A percentile compares a stretch with the other conserved stretches of the same genome.
phyloP scores from a whole-genome alignment of 2,888 invertebrate genomes.

The Tinea trinotella region DNA sequence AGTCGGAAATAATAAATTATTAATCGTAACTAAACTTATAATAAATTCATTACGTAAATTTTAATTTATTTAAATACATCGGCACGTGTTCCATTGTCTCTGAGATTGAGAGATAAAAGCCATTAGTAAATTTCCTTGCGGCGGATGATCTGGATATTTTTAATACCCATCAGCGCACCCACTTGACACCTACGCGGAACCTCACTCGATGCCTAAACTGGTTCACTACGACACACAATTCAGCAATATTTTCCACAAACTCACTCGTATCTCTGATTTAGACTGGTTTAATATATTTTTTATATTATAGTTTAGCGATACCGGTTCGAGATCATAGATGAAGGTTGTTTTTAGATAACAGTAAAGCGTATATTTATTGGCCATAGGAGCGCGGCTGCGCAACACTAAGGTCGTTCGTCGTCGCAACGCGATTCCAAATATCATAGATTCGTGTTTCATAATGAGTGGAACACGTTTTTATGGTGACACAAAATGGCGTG shows the following conservation, averaged over 20 bases:
- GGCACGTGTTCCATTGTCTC: conserved; percentile 14
- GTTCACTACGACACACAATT: conserved; percentile 2
- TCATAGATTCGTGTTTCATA: conserved; percentile 68
- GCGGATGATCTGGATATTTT: conserved; percentile 10
- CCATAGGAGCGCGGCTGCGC: conserved; percentile 43
- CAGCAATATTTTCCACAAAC: conserved; percentile 18
- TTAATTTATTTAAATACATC: conserved; percentile 8
- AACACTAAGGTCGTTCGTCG: conserved; percentile 46
- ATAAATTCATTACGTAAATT: not conserved
- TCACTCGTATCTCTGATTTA: conserved; percentile 41
- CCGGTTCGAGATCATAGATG: conserved; percentile 52
- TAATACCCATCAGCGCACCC: conserved; percentile 13
- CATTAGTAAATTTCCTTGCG: conserved; percentile 11
- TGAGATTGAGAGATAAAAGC: conserved; percentile 12
- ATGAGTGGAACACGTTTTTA: conserved; percentile 63
- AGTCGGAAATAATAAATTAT: too few relatives aligned
- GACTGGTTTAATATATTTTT: conserved; percentile 65
- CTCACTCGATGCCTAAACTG: not conserved
- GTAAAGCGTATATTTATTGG: conserved; percentile 64
- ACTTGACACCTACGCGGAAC: conserved; percentile 15
- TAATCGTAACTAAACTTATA: too few relatives aligned
- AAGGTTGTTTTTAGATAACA: conserved; percentile 64
- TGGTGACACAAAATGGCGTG: conserved; percentile 26
- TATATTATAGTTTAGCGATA: conserved; percentile 65
- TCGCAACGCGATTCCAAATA: conserved; percentile 50